These are phyloP conservation scores for Sarcophaga variegata DNA, from an alignment of 2,888 invertebrate species.

Conservation along the genomic window DNA sequence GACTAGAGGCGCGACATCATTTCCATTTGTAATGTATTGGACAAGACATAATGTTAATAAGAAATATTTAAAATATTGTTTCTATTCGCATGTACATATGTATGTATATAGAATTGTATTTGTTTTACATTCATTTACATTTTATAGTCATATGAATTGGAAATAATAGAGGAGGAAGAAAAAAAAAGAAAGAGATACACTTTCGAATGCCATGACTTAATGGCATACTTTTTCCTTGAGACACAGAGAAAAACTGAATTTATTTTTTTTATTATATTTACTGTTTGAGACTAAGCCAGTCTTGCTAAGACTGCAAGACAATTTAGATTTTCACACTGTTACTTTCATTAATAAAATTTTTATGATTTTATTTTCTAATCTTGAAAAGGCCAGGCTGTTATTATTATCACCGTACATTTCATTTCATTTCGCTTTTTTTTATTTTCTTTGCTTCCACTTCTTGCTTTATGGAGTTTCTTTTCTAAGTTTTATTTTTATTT, in stretches of 20 bases:
- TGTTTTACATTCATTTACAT: too few relatives aligned
- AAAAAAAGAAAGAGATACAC: slow-evolving; percentile 32
- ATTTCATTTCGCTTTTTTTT: too few relatives aligned
- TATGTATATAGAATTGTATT: too few relatives aligned
- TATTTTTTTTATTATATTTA: slow-evolving; percentile 4
- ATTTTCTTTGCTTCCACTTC: slow-evolving; percentile 8
- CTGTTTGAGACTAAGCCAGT: not conserved
- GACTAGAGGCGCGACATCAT: too few relatives aligned
- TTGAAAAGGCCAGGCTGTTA: not conserved
- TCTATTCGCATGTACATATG: too few relatives aligned
- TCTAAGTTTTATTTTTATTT: not conserved
- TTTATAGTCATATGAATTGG: not conserved
- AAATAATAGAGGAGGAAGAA: too few relatives aligned
- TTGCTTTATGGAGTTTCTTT: not conserved
- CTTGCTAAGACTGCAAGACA: slow-evolving; percentile 9
- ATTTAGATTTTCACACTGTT: slow-evolving; percentile 61
- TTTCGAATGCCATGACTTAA: slow-evolving; percentile 68
- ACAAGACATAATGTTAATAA: too few relatives aligned
- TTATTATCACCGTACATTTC: not conserved
- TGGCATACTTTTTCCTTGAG: slow-evolving; percentile 66
- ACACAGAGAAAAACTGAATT: not conserved
- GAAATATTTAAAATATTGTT: too few relatives aligned
- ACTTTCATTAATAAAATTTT: slow-evolving; percentile 59
- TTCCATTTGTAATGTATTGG: too few relatives aligned
- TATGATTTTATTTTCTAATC: slow-evolving; percentile 59